phyloP scores from a whole-genome alignment of 2,888 invertebrate genomes.

The Eupithecia vulgata region DNA sequence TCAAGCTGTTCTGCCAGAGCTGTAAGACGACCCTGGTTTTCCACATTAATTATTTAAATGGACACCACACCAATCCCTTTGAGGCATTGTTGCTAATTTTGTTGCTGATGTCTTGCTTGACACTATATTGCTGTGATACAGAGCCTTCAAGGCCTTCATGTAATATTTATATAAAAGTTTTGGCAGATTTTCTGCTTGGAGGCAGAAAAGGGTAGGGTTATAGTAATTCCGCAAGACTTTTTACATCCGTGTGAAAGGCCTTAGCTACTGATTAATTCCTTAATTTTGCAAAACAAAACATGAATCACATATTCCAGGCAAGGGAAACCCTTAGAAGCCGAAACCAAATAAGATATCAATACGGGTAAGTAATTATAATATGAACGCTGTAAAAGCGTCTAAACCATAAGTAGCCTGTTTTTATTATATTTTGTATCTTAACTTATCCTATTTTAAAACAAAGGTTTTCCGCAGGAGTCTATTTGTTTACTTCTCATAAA shows the following conservation, averaged over 20 bases:
- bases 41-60: slow-evolving; percentile 76
- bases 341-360: too few species aligned
- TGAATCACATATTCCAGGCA: too few species aligned
- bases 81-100: slow-evolving; percentile 60
- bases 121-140: slow-evolving; percentile 20
- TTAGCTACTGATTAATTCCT: background rate
- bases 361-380: too few species aligned
- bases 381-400: too few species aligned
- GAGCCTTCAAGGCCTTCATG: slow-evolving; percentile 4
- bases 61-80: slow-evolving; percentile 59
- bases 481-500: background rate
- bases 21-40: slow-evolving; percentile 41
- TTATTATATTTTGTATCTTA: too few species aligned
- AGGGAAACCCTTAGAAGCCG: too few species aligned
- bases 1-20: slow-evolving; percentile 56
- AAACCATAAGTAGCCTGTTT: too few species aligned
- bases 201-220: background rate
- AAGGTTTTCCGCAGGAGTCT: too few species aligned
- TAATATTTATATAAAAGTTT: slow-evolving; percentile 1
- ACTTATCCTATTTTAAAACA: too few species aligned
- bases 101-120: slow-evolving; percentile 39
- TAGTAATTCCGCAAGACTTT: background rate
- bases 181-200: background rate
- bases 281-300: background rate
- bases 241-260: background rate